phyloP scores from a whole-genome alignment of 2,113 vertebrate species.

The Myiozetetes cayanensis region DNA sequence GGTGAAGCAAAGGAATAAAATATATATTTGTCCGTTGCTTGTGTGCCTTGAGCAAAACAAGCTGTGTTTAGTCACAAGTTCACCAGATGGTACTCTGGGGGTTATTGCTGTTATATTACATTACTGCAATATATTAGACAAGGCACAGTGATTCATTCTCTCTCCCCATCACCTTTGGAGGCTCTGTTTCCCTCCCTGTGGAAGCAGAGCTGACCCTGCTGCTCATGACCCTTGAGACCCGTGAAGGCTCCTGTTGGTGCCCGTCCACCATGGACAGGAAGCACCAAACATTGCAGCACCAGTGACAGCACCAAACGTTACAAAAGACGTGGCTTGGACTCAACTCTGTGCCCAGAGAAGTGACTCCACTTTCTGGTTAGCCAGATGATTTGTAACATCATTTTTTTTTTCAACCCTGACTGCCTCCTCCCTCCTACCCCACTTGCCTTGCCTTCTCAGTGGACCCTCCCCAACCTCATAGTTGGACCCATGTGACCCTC shows the following conservation, averaged over 20 bases:
- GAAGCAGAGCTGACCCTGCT: slow-evolving; percentile 16
- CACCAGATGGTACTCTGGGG: slow-evolving; percentile 62
- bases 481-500: not conserved
- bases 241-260: not conserved
- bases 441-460: not conserved
- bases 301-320: not conserved
- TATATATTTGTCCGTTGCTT: not conserved
- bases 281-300: not conserved
- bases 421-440: not conserved
- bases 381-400: not conserved
- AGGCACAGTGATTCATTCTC: slow-evolving; percentile 34
- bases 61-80: slow-evolving; percentile 60
- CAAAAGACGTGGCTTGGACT: not conserved
- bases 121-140: slow-evolving; percentile 52
- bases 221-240: not conserved
- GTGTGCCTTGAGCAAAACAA: slow-evolving; percentile 46
- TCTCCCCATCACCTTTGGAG: slow-evolving; percentile 16
- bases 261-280: not conserved
- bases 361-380: not conserved
- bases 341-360: not conserved
- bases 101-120: slow-evolving; percentile 58
- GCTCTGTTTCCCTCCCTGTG: not conserved
- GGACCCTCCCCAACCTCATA: not conserved
- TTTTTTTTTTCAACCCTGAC: not conserved
- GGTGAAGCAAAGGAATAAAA: slow-evolving; percentile 16